A percentile compares a stretch with the other conserved stretches of the same genome.
These are phyloP conservation scores for Centruroides sculpturatus DNA, from an alignment of 1,140 invertebrate genomes.

Conservation along the genomic window DNA sequence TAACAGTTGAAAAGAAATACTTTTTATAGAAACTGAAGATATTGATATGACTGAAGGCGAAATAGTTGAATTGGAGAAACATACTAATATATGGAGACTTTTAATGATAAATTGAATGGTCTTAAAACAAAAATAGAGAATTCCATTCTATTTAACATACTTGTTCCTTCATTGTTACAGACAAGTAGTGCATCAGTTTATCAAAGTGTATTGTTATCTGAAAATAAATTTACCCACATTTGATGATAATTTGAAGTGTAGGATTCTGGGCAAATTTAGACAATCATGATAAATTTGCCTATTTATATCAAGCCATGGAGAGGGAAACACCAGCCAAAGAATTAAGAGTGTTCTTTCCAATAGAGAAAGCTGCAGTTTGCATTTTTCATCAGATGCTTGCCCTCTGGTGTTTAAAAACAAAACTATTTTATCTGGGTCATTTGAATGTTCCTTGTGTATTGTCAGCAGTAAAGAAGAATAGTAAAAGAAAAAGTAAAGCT, in stretches of 20 bases:
- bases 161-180: neutral
- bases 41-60: neutral
- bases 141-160: neutral
- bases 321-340: neutral
- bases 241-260: conserved; percentile 1
- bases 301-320: conserved; percentile 1
- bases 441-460: no score
- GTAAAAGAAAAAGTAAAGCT: no score
- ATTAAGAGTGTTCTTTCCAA: conserved; percentile 21
- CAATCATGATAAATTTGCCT: conserved; percentile 1
- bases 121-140: neutral
- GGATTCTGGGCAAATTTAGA: conserved; percentile 4
- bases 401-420: no score
- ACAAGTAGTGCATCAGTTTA: no score
- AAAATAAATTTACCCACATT: conserved; percentile 7
- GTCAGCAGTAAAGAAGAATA: no score
- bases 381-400: no score
- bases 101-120: neutral
- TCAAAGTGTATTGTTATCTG: neutral
- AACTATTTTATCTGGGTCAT: no score
- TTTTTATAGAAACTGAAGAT: neutral
- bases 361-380: conserved; percentile 16
- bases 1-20: neutral
- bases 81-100: neutral
- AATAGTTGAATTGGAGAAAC: neutral